Evolutionary conservation across 2,113 vertebrate species (phyloP).

Genomic region (Ochotona princeps): DNA sequence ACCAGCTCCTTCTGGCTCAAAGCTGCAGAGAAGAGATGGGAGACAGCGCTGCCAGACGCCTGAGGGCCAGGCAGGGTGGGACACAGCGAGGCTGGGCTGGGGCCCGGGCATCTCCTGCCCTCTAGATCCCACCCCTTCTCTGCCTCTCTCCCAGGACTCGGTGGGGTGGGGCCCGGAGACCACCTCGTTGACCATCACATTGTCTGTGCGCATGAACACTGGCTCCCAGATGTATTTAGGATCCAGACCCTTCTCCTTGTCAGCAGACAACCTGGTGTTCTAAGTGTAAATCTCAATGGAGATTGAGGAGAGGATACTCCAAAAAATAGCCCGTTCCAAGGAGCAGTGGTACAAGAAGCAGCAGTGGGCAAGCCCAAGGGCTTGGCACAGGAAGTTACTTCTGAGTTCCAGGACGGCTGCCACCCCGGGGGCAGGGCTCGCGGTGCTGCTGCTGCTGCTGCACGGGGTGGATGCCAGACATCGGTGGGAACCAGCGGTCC

Average conservation of each 20-base stretch:
- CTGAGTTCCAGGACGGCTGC: background rate
- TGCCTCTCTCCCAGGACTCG: background rate
- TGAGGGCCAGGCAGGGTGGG: background rate
- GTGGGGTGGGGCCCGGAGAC: background rate
- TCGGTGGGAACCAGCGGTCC: too few relatives aligned
- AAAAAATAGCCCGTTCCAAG: background rate
- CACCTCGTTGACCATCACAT: background rate
- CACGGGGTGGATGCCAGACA: too few relatives aligned
- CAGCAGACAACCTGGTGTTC: background rate
- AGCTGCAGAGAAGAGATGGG: background rate
- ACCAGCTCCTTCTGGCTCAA: background rate
- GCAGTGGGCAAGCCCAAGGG: too few relatives aligned
- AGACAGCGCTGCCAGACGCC: background rate
- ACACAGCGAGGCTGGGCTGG: accelerated
- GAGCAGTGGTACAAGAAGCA: background rate
- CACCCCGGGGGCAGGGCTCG: background rate
- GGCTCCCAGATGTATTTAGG: constrained; percentile 2
- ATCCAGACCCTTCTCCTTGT: background rate
- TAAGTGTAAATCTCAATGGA: background rate
- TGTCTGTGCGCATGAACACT: background rate
- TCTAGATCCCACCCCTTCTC: background rate
- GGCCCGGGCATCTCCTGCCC: background rate
- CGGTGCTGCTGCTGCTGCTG: background rate
- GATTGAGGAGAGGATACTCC: background rate
- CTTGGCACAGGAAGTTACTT: background rate